Evolutionary conservation across 1,140 invertebrate genomes (phyloP).

Genomic region (Nasonia vitripennis): DNA sequence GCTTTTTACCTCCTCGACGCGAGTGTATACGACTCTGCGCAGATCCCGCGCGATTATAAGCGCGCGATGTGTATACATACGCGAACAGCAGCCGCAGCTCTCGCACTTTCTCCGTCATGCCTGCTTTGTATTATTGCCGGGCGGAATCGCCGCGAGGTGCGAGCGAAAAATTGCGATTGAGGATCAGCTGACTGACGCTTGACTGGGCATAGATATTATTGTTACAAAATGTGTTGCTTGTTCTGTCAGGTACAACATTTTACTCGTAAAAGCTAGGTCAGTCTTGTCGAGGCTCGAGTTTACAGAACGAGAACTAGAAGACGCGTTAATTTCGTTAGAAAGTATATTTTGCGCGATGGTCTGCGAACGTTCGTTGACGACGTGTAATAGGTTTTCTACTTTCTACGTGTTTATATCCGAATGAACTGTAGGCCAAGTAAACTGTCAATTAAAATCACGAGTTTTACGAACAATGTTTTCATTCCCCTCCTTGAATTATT

Average conservation of each 20-base stretch:
- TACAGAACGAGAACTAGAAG: neutral
- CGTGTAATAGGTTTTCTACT: neutral
- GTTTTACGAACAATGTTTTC: neutral
- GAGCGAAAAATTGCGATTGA: slow-evolving; percentile 3
- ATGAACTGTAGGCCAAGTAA: neutral
- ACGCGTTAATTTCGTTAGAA: neutral
- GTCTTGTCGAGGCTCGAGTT: neutral
- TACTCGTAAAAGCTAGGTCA: neutral
- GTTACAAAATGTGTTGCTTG: neutral
- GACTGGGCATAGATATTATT: neutral
- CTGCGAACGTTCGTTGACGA: neutral
- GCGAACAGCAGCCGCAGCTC: neutral
- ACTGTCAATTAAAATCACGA: neutral
- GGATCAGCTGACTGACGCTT: neutral
- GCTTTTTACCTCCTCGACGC: neutral
- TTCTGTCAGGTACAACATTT: neutral
- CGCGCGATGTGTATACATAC: neutral
- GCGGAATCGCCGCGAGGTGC: neutral
- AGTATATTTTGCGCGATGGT: neutral
- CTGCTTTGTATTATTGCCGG: neutral
- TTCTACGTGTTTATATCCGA: neutral
- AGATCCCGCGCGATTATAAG: neutral
- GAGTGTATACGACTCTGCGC: neutral
- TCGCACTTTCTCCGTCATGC: slow-evolving; percentile 14
- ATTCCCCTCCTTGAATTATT: neutral